Percentiles rank a stretch among this genome's conserved stretches.
These are phyloP conservation scores for Melikaiella ostensackeni DNA, from an alignment of 2,888 invertebrate genomes.

Conservation along the genomic window DNA sequence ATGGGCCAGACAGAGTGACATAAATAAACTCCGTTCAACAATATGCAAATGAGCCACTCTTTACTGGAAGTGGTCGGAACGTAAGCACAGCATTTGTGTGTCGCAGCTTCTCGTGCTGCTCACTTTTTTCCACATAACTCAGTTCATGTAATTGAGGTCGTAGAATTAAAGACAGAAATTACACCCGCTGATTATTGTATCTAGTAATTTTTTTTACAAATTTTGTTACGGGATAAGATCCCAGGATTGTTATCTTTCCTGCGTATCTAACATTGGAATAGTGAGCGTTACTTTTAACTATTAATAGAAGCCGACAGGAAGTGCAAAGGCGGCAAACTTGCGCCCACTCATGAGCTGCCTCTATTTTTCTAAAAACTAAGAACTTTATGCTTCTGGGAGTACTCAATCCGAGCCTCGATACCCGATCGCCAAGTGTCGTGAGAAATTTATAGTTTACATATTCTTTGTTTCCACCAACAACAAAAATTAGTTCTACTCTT, in stretches of 20 bases:
- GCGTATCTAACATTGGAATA: conserved; percentile 26
- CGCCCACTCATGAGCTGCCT: conserved; percentile 18
- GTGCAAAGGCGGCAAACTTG: conserved; percentile 29
- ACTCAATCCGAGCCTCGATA: background rate
- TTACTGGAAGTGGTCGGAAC: conserved; percentile 31
- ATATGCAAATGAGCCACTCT: conserved; percentile 37
- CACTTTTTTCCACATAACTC: conserved; percentile 35
- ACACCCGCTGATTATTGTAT: conserved; percentile 11
- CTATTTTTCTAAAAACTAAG: background rate
- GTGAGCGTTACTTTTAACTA: background rate
- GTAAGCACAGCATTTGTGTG: conserved; percentile 37
- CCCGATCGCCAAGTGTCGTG: background rate
- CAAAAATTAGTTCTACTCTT: no score
- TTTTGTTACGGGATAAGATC: background rate
- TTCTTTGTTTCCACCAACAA: no score
- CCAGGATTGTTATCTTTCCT: background rate
- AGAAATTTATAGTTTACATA: background rate
- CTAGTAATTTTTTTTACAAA: conserved; percentile 12
- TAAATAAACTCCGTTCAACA: conserved; percentile 32
- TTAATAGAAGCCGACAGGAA: conserved; percentile 18
- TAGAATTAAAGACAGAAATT: conserved; percentile 38
- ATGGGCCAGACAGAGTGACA: conserved; percentile 41
- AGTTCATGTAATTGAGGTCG: conserved; percentile 36
- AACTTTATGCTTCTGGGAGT: background rate
- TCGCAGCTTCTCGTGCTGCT: conserved; percentile 33